phyloP scores from a whole-genome alignment of 2,888 invertebrate species.

The Oegoconia quadripuncta region DNA sequence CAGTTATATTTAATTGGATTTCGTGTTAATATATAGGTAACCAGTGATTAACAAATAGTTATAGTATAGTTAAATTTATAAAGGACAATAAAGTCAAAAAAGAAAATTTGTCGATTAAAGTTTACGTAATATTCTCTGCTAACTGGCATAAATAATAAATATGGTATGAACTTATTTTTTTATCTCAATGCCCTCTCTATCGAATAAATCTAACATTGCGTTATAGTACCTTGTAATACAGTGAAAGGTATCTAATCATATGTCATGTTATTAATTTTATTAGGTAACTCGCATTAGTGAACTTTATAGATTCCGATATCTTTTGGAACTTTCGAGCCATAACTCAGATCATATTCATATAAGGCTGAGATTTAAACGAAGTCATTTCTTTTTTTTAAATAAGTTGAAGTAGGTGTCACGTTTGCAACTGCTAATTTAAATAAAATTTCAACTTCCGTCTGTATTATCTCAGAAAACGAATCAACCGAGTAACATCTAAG shows the following conservation, averaged over 20 bases:
- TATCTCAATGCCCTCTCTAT: neutral
- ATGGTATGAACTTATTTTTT: neutral
- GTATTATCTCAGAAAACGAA: too few species aligned
- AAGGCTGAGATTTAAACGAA: neutral
- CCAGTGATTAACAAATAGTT: too few species aligned
- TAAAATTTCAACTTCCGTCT: conserved; percentile 1
- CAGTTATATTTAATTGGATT: too few species aligned
- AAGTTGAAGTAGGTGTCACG: conserved; percentile 1
- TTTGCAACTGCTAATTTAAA: conserved; percentile 3
- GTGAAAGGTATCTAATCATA: conserved; percentile 29
- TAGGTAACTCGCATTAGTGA: conserved; percentile 13
- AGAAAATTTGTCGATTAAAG: too few species aligned
- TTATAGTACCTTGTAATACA: conserved; percentile 13
- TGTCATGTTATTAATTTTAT: conserved; percentile 11
- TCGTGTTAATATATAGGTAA: too few species aligned
- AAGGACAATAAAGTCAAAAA: too few species aligned
- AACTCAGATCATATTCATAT: conserved; percentile 1
- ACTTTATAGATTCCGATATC: neutral
- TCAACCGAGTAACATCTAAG: too few species aligned
- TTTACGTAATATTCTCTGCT: too few species aligned
- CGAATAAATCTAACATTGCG: neutral
- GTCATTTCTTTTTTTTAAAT: conserved; percentile 8
- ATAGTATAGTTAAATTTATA: too few species aligned
- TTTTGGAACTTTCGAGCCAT: neutral
- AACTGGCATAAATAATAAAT: too few species aligned